phyloP scores from a whole-genome alignment of 2,797 vertebrate genomes.

The Lepidocolaptes lacrymiger region DNA sequence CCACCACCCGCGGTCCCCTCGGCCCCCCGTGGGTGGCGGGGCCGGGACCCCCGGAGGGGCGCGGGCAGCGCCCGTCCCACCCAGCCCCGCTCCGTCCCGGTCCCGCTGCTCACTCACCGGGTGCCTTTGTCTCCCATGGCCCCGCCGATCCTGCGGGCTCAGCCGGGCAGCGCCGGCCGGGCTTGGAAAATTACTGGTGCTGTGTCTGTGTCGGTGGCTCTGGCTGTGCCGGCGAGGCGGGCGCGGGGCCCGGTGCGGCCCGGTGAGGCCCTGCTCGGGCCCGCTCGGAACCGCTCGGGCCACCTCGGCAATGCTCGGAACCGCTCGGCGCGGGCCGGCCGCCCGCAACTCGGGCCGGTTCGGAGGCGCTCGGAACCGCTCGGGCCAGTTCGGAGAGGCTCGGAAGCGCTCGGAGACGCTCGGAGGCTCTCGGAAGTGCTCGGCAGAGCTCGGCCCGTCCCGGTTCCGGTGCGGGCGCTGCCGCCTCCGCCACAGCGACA shows the following conservation, averaged over 20 bases:
- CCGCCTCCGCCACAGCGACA: neutral
- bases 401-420: neutral
- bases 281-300: neutral
- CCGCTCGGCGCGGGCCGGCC: neutral
- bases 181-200: conserved; percentile 10
- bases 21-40: no score
- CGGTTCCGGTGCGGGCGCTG: neutral
- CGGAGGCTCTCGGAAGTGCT: neutral
- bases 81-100: neutral
- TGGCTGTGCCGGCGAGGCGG: neutral
- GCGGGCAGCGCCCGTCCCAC: no score
- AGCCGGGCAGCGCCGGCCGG: neutral
- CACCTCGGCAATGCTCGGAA: neutral
- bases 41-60: neutral
- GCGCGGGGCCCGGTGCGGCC: neutral
- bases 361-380: neutral
- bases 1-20: neutral
- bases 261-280: neutral
- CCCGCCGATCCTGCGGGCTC: neutral
- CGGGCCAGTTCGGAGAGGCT: neutral
- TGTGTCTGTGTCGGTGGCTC: neutral
- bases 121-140: conserved; percentile 21
- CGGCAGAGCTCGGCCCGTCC: neutral
- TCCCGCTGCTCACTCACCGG: neutral
- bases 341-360: neutral